Evolutionary conservation across 92 coral and sea anemone species (phyloP).

Genomic region (Plumapathes pennacea): DNA sequence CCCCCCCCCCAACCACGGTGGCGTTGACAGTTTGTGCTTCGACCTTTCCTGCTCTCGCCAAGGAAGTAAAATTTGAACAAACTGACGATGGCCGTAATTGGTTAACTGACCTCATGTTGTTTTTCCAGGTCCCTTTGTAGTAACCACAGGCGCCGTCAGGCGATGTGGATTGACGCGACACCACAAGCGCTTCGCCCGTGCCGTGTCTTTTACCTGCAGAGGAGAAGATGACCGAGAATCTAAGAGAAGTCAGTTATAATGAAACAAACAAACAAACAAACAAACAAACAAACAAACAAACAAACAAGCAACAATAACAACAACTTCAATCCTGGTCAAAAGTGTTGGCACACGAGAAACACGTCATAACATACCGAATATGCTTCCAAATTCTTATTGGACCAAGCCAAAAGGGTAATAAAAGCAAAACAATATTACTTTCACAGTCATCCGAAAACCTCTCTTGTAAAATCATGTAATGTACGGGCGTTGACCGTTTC

Average conservation of each 20-base stretch:
- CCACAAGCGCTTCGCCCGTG: constrained; percentile 47
- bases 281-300: background rate
- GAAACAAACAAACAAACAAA: background rate
- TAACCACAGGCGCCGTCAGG: constrained; percentile 23
- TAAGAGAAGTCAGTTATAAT: no score
- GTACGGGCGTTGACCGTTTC: no score
- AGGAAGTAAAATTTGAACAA: no score
- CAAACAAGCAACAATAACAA: background rate
- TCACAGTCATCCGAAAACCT: no score
- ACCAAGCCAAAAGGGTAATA: no score
- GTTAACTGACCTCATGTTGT: constrained; percentile 62
- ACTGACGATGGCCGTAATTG: background rate
- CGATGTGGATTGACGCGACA: constrained; percentile 13
- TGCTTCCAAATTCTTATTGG: no score
- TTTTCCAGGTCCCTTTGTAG: constrained; percentile 63
- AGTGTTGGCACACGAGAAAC: no score
- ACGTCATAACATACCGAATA: no score
- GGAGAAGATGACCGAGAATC: background rate
- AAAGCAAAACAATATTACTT: no score
- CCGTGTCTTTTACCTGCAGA: constrained; percentile 64
- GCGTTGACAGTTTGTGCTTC: no score
- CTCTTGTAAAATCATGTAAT: no score
- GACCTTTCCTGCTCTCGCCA: no score
- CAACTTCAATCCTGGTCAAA: background rate
- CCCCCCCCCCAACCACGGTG: background rate